Evolutionary conservation across 2,797 vertebrate species (phyloP).

Genomic region (Cirrhinus molitorella): DNA sequence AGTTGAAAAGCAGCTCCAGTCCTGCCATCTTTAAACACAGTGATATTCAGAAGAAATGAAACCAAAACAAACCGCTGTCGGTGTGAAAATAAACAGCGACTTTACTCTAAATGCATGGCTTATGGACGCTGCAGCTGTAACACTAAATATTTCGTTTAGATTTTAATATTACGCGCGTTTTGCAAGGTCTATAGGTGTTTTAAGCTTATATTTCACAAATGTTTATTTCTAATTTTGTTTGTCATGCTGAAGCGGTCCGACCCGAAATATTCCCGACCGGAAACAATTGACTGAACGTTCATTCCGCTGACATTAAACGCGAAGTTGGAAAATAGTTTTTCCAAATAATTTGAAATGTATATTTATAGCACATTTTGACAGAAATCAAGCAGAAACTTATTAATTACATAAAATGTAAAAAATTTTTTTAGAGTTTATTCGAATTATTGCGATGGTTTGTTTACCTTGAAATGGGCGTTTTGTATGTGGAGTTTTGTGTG

Average conservation of each 20-base stretch:
- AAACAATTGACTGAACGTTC: not conserved
- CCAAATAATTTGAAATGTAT: too few relatives aligned
- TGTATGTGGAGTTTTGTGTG: not conserved
- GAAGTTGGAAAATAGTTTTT: not conserved
- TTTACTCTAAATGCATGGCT: not conserved
- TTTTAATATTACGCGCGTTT: not conserved
- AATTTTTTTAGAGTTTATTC: not conserved
- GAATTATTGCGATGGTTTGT: not conserved
- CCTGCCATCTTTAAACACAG: conserved; percentile 74
- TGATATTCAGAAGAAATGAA: conserved; percentile 52
- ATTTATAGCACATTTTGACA: not conserved
- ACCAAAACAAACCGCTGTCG: conserved; percentile 48
- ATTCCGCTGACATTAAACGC: conserved; percentile 7
- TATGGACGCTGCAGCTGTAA: not conserved
- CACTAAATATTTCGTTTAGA: not conserved
- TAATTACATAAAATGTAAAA: not conserved
- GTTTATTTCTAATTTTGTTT: not conserved
- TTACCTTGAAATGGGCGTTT: not conserved
- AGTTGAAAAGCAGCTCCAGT: conserved; percentile 75
- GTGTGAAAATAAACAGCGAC: not conserved
- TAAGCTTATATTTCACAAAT: not conserved
- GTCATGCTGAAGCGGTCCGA: conserved; percentile 20
- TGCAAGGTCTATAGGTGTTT: not conserved
- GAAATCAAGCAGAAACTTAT: not conserved
- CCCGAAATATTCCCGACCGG: conserved; percentile 32